Conservation (phyloP, 2,888 invertebrate species). For the Leistus spinibarbis region DNA sequence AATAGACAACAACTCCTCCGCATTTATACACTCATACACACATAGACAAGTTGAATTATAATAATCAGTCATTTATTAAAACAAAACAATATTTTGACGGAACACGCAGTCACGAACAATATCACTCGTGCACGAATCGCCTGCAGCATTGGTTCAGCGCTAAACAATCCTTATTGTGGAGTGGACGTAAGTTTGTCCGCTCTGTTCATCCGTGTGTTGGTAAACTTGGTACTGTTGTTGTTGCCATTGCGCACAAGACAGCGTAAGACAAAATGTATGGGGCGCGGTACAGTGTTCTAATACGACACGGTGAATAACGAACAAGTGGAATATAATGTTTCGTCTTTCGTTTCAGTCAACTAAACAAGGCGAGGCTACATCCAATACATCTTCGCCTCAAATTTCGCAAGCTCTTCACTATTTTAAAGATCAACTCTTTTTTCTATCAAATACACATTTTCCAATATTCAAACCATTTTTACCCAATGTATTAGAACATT, state of each 20-base stretch:
- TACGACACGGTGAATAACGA: background rate
- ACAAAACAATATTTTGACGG: slow-evolving; percentile 38
- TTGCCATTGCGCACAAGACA: background rate
- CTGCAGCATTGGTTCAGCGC: slow-evolving; percentile 24
- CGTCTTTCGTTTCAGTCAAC: background rate
- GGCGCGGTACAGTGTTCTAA: background rate
- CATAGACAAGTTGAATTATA: slow-evolving; percentile 19
- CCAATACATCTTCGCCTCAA: background rate
- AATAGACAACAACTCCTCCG: background rate
- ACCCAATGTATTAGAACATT: too few relatives aligned
- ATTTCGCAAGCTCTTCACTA: background rate
- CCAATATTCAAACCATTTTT: too few relatives aligned
- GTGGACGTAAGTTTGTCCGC: slow-evolving; percentile 18
- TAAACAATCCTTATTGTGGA: slow-evolving; percentile 32
- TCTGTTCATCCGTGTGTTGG: too few relatives aligned
- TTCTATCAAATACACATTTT: too few relatives aligned
- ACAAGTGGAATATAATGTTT: background rate
- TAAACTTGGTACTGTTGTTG: background rate
- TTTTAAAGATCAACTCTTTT: background rate
- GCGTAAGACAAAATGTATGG: background rate
- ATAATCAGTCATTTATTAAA: slow-evolving; percentile 39
- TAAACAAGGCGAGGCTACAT: background rate
- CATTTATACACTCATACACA: slow-evolving; percentile 10
- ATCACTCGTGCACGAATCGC: slow-evolving; percentile 35
- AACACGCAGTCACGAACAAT: slow-evolving; percentile 37